Base-by-base conservation (phyloP, 2,888 invertebrate species). In the Drosophila gaucha region DNA sequence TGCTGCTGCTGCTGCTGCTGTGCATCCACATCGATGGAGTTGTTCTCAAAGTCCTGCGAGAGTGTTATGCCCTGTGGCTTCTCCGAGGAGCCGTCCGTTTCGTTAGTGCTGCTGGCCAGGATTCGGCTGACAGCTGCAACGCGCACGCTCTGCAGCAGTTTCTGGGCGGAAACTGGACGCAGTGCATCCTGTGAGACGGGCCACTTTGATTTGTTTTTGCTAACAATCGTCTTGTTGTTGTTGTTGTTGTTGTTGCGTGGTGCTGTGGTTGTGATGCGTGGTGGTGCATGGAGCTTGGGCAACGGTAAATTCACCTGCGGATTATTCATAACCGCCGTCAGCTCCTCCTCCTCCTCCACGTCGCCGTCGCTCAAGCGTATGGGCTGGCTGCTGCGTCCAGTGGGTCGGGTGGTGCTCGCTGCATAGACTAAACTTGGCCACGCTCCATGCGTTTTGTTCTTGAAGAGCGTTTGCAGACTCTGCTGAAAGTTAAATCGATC, bases 21-120 rank as follows among this genome's bases (percentile, higher is more conserved):
- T 3, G 90, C 88, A 44, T 90, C 90, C 1, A 85, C 87, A 49
- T 91, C 91, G 6, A 91, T 91, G 6, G 91, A 91, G 64, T 91
- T 91, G 52, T 90, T 91, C 62, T 91, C 91, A 49, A 91, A 91
- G 49, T 91, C 91, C 60, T 90, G 91, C 9, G 90, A 83, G 28
- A 90, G 54, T 2, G 89, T 72, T 14, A 89, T 67, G 18, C 71
- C 58, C 33, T 89, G 89, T 0, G 89, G 89, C 56, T 90, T 90
- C 56, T 91, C 90, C 1, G 91, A 90, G 3, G 91, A 88, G 0
- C 75, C 71, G 0, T 54, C 55, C 6, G 67, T 71, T 6, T 55
- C 68, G n/a, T 71, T 64, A 24, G 8, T 58, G 41, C 54, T 41
- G 9, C 63, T 43, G 2, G 52, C 26, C 6, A 62, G 20, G 2